Evolutionary conservation across 2,888 invertebrate species (phyloP).

Genomic region (Drosophila multiciliata): DNA sequence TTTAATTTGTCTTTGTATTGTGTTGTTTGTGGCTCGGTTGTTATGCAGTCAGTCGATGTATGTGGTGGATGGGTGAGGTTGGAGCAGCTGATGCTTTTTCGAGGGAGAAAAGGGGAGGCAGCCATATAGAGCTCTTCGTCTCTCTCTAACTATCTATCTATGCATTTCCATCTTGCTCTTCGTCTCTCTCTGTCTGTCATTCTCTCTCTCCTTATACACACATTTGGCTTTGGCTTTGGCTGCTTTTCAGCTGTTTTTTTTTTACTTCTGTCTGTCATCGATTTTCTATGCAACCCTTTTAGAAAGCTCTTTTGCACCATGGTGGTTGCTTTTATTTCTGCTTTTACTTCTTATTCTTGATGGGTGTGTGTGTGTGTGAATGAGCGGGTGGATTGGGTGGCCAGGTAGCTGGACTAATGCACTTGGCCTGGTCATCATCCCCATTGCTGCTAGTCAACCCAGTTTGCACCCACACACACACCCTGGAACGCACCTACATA

Average conservation of each 20-base stretch:
- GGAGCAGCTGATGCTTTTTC: not conserved
- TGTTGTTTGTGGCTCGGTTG: slow-evolving; percentile 48
- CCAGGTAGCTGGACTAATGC: slow-evolving; percentile 24
- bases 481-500: not conserved
- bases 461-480: slow-evolving; percentile 3
- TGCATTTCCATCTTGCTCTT: not conserved
- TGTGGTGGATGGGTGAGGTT: not conserved
- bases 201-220: not conserved
- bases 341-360: slow-evolving; percentile 1
- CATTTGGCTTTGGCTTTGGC: not conserved
- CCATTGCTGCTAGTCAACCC: not conserved
- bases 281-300: slow-evolving; percentile 54
- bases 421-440: slow-evolving; percentile 9
- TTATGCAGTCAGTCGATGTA: slow-evolving; percentile 8
- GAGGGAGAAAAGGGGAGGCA: not conserved
- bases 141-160: not conserved
- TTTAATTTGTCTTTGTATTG: slow-evolving; percentile 71
- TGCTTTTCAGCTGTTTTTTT: slow-evolving; percentile 2
- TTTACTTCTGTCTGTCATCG: slow-evolving; percentile 23
- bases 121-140: not conserved
- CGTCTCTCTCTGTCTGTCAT: not conserved
- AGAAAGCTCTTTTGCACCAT: slow-evolving; percentile 23
- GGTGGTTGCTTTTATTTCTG: slow-evolving; percentile 32
- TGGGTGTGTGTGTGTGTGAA: not conserved
- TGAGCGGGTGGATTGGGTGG: not conserved